A percentile compares a stretch with the other conserved stretches of the same genome.
Conservation (phyloP, 2,888 invertebrate species). For the Abrostola tripartita region DNA sequence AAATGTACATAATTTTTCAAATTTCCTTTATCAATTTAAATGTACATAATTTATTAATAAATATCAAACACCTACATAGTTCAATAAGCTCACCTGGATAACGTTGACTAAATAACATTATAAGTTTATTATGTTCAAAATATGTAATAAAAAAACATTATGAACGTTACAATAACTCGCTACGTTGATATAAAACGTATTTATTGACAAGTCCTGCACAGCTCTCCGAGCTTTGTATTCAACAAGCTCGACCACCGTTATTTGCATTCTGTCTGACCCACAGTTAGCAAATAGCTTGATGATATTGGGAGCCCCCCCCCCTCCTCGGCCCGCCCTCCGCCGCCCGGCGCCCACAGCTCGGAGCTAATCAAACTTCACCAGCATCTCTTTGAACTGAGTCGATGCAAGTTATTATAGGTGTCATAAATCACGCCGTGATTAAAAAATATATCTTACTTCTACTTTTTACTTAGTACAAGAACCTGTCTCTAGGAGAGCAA, state of each 20-base stretch:
- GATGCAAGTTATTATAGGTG: slow-evolving; percentile 36
- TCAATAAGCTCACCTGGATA: no score
- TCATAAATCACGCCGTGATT: slow-evolving; percentile 23
- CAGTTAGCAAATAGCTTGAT: slow-evolving; percentile 24
- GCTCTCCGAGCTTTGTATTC: not conserved
- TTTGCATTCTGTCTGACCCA: slow-evolving; percentile 27
- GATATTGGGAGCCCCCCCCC: slow-evolving; percentile 7
- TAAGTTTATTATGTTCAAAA: no score
- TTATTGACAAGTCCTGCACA: not conserved
- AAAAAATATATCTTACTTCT: slow-evolving; percentile 18
- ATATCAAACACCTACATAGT: no score
- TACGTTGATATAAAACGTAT: not conserved
- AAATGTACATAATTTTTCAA: no score
- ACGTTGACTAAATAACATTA: no score
- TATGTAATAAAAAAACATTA: no score
- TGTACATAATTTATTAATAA: no score
- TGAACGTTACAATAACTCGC: slow-evolving; percentile 1
- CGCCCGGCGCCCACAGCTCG: slow-evolving; percentile 12
- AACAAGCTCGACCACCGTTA: not conserved
- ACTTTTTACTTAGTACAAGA: slow-evolving; percentile 2
- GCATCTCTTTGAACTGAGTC: slow-evolving; percentile 35
- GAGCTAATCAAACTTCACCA: slow-evolving; percentile 39
- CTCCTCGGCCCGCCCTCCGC: not conserved
- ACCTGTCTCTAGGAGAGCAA: slow-evolving; percentile 17
- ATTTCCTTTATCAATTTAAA: no score